Evolutionary conservation across 1,140 invertebrate genomes (phyloP), one percentile per base, ranked within the genome.

Genomic region (Drosophila serrata): DNA sequence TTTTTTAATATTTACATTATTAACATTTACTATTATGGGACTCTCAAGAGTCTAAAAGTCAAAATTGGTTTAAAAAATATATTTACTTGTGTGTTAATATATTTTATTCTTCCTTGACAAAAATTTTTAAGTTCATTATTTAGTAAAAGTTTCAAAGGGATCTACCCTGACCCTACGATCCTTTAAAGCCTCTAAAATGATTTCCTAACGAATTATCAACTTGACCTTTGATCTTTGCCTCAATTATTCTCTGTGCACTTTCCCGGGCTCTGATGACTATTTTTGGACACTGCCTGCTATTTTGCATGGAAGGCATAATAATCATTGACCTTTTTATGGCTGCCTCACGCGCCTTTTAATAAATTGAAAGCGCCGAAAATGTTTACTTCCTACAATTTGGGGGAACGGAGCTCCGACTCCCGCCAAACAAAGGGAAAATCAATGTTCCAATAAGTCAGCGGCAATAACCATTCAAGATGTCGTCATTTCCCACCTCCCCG

Each of bases 291-390:
- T 65, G 60, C 29, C 73, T 75, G 37, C 39, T 46, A 72, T 67
- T 85, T 81, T 78, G 78, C 75, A 78, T 87, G 73, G 55, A 40
- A 46, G 68, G 69, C 75, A 87, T 82, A 75, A 82, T 87, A 87
- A 86, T 76, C 82, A 79, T 82, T 82, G 70, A 87, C 84, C 82
- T 87, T 87, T 87, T 87, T 87, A 87, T 82, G 70, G 75, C 62
- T 67, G 45, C 75, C 69, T 58, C 60, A 79, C 70, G 75, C 70
- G 79, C 79, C 75, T 82, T 87, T 88, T 88, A 87, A 87, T 87
- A 82, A 87, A 88, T 87, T 88, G 75, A 79, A 78, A 79, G 75
- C 56, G 45, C 49, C 57, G 57, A 78, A 79, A 79, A 79, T 77
- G 82, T 85, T 85, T 82, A 87, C 79, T 79, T 82, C 82, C 82